phyloP scores from a whole-genome alignment of 2,113 vertebrate genomes.

The Amia ocellicauda region DNA sequence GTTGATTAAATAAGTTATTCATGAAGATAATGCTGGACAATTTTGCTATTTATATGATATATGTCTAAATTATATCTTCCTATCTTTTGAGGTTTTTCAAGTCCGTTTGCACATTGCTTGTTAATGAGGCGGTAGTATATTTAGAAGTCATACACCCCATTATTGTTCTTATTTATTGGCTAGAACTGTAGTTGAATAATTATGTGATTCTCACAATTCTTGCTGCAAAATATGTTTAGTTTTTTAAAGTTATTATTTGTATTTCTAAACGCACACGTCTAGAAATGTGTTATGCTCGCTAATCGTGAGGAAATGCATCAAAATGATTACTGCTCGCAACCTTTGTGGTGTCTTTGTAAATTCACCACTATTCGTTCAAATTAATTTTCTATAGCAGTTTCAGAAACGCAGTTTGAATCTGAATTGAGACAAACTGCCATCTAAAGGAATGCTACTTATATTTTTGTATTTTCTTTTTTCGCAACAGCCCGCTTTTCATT shows the following conservation, averaged over 20 bases:
- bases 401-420: conserved; percentile 35
- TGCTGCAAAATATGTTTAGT: conserved; percentile 31
- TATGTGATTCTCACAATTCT: not conserved
- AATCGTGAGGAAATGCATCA: conserved; percentile 46
- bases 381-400: too few species aligned
- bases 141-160: not conserved
- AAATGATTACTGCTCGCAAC: conserved; percentile 33
- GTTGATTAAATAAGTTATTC: conserved; percentile 4
- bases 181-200: not conserved
- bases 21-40: conserved; percentile 11
- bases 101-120: conserved; percentile 29
- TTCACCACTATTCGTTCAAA: too few species aligned
- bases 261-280: conserved; percentile 55
- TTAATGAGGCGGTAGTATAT: conserved; percentile 1
- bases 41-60: conserved; percentile 9
- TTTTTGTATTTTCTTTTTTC: not conserved
- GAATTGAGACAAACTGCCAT: not conserved
- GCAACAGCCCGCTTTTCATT: not conserved
- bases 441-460: conserved; percentile 3
- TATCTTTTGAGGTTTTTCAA: conserved; percentile 2
- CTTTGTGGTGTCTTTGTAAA: conserved; percentile 21
- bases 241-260: conserved; percentile 46
- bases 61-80: not conserved
- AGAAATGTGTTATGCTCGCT: conserved; percentile 45
- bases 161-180: conserved; percentile 6